Base-by-base conservation (phyloP, 2,113 vertebrate genomes). In the Prietella phreatophila region DNA sequence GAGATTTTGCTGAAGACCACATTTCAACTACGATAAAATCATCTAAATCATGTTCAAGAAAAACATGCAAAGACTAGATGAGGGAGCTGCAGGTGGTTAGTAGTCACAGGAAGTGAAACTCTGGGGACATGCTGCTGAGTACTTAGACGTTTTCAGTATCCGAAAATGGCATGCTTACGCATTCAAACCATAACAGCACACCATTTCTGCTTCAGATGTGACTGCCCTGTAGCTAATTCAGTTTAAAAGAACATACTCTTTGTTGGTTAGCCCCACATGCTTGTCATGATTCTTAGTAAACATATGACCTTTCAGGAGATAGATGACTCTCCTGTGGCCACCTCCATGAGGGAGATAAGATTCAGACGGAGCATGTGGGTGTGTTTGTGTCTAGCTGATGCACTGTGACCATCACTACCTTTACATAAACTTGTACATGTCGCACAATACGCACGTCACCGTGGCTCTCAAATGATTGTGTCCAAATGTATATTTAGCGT, bases 251-350 rank as follows among this genome's bases (percentile, higher is more conserved):
- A 36, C 25, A 60, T 53, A 33, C 13, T 53, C 5, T 50, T 27
- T 85, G 55, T 76, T 61, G 53, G 78, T 63, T 80, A 63, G 13
- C 9, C 7, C 9, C 56, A 53, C 42, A 25, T 47, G 42, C 58
- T 33, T 4, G 42, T 53, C 53, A 19, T 65, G n/a, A 22, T 47
- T 60, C 42, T 61, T 56, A 63, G 58, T 50, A 80, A 36, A 67
- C 75, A 55, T 39, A 65, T 86, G 85, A 86, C 58, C 60, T 79
- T 80, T 86, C 60, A 65, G 19, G 58, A 86, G 58, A 63, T 11
- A 9, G 39, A 65, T 79, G 71, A 86, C 39, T 79, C 56, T 86
- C 17, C 73, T 33, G 58, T 78, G 56, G 17, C 33, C 2, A 47
- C 11, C 39, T 33, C 56, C 15, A 50, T 50, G 73, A 78, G 27